Evolutionary conservation across 2,797 vertebrate genomes (phyloP), one percentile per base, ranked within the genome.

Genomic region (Phataginus tetradactyla): DNA sequence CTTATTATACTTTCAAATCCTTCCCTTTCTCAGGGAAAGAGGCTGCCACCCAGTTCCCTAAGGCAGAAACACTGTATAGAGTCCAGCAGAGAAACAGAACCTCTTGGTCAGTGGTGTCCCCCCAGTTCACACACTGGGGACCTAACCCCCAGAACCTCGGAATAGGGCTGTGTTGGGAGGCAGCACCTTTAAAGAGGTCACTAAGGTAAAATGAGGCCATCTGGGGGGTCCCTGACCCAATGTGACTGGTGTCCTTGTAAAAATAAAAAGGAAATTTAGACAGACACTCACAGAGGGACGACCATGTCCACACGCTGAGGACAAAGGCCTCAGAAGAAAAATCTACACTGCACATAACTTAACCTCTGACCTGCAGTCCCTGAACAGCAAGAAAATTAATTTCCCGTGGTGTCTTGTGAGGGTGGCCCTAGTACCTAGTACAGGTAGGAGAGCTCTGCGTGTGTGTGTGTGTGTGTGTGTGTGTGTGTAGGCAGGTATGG

Each of bases 401-500:
- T 86, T 63, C 75, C 34, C 23, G 20, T 25, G 21, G 13, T 4
- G 14, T 29, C 91, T n/a, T 27, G n/a, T 61, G 21, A 49, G 8
- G 39, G 29, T 23, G 7, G 45, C 53, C 27, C 37, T 29, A 57
- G 18, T 37, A 53, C 21, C 25, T 32, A 17, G 49, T 10, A 21
- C 7, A 45, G 4, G 37, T 17, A 51, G 51, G 39, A 53, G 10
- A 45, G 45, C 5, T 32, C 6, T 64, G 14, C 27, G 3, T 8
- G 17, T 32, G 37, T 53, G 23, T 6, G 3, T 20, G n/a, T 32
- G 9, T n/a, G 11, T 18, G 23, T 11, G 3, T 18, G 8, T 68
- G 12, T 17, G 12, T 23, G 17, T 5, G 7, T 5, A 8, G 9
- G 34, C 4, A 4, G 1, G 20, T 9, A n/a, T 37, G 0, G n/a